Evolutionary conservation across 1,140 invertebrate species (phyloP).

Genomic region (Apis laboriosa): DNA sequence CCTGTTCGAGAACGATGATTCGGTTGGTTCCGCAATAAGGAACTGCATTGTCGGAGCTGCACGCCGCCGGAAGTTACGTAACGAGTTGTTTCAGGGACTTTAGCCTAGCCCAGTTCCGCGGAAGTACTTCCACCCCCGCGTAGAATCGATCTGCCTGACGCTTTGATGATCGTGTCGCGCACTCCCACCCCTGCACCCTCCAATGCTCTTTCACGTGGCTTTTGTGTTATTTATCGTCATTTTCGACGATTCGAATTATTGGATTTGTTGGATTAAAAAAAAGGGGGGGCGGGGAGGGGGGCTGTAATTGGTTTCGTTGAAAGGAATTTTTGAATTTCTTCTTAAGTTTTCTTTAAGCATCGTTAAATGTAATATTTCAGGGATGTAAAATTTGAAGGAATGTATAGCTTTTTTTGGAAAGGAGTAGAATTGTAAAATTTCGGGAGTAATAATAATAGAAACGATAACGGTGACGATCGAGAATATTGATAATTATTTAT

Average conservation of each 20-base stretch:
- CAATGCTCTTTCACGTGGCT: constrained; percentile 9
- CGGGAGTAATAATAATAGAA: no score
- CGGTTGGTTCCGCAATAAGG: constrained; percentile 16
- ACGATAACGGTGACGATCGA: no score
- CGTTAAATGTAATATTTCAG: no score
- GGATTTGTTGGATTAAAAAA: neutral
- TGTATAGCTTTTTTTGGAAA: no score
- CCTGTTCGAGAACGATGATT: constrained; percentile 1
- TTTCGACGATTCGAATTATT: constrained; percentile 18
- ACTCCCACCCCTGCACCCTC: neutral
- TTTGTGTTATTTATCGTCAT: constrained; percentile 29
- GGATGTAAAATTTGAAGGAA: no score
- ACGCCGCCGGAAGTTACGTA: constrained; percentile 45
- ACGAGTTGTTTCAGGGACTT: constrained; percentile 52
- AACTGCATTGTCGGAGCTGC: constrained; percentile 33
- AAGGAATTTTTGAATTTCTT: no score
- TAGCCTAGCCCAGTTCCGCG: constrained; percentile 51
- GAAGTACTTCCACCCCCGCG: constrained; percentile 31
- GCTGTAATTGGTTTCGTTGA: neutral
- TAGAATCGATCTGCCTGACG: constrained; percentile 42
- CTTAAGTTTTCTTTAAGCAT: no score
- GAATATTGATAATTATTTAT: no score
- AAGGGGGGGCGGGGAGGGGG: neutral
- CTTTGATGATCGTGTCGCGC: constrained; percentile 42
- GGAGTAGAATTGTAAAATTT: no score